Conservation (phyloP, 2,888 invertebrate species). For the Dicranocentrus wangi region DNA sequence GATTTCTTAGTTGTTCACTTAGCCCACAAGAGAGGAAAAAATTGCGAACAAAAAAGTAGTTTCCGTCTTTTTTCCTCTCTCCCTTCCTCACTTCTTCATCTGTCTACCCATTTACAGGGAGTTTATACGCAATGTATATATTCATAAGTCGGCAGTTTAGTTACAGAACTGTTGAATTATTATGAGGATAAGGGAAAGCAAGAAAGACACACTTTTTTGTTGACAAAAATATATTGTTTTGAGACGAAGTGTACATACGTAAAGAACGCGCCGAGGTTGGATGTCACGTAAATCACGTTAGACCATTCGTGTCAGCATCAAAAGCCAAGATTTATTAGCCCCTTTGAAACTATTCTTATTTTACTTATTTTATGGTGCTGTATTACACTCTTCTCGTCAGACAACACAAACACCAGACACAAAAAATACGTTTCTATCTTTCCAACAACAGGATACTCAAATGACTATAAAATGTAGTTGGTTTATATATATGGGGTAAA, state of each 20-base stretch:
- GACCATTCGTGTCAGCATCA: slow-evolving; percentile 63
- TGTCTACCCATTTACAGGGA: slow-evolving; percentile 1
- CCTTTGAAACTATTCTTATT: slow-evolving; percentile 53
- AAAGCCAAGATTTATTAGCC: slow-evolving; percentile 58
- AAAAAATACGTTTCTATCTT: too few relatives aligned
- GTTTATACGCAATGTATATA: background rate
- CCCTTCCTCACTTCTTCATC: background rate
- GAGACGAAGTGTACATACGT: slow-evolving; percentile 59
- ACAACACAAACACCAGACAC: too few relatives aligned
- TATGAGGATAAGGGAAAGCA: slow-evolving; percentile 34
- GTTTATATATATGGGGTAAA: too few relatives aligned
- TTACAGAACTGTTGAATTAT: slow-evolving; percentile 7
- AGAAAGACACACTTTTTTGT: slow-evolving; percentile 34
- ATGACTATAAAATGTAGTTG: too few relatives aligned
- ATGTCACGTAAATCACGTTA: slow-evolving; percentile 63
- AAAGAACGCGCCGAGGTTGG: slow-evolving; percentile 60
- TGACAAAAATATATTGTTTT: slow-evolving; percentile 62
- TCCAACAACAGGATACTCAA: too few relatives aligned
- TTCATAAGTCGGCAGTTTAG: too few relatives aligned
- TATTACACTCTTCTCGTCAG: too few relatives aligned
- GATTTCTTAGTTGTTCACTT: background rate
- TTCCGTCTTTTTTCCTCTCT: slow-evolving; percentile 25
- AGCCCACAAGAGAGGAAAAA: slow-evolving; percentile 1
- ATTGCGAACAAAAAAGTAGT: background rate
- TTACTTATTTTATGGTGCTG: slow-evolving; percentile 27